Percentiles rank a stretch among this genome's conserved stretches.
These are phyloP conservation scores for Neuroterus valhalla DNA, from an alignment of 1,140 invertebrate species.

Conservation along the genomic window DNA sequence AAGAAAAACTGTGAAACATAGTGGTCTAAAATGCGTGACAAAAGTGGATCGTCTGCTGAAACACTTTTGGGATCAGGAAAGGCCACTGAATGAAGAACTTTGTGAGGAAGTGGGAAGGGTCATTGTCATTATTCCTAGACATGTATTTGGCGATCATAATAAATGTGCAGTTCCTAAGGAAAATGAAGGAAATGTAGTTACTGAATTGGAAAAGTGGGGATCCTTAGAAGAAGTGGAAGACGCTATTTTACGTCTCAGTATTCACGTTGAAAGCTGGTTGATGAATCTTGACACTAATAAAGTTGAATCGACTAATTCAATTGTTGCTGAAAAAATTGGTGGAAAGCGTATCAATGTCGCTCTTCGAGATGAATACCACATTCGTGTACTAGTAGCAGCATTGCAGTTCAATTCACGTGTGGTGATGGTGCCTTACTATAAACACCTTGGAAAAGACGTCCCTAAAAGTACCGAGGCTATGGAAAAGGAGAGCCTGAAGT, in stretches of 20 bases:
- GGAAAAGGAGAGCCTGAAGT: background rate
- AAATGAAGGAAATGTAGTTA: background rate
- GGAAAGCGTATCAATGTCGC: background rate
- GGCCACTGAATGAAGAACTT: background rate
- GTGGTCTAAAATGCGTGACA: background rate
- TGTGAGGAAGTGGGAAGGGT: background rate
- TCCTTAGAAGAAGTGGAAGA: background rate
- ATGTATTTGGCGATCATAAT: background rate
- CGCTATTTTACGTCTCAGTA: background rate
- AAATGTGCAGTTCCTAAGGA: background rate
- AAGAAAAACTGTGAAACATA: background rate
- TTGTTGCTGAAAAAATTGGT: slow-evolving; percentile 5
- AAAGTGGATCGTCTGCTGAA: background rate
- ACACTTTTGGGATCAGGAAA: background rate
- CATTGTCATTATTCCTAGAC: background rate
- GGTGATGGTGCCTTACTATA: background rate
- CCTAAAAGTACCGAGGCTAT: background rate
- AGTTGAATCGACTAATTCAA: background rate
- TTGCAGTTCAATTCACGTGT: background rate
- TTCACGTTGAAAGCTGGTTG: background rate
- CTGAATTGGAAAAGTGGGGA: background rate
- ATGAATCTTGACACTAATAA: background rate
- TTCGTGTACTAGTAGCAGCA: background rate
- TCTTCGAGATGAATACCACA: background rate
- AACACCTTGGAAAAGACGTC: background rate